These are phyloP conservation scores for Lithobates sylvaticus DNA, from an alignment of 2,797 vertebrate genomes.

Conservation along the genomic window DNA sequence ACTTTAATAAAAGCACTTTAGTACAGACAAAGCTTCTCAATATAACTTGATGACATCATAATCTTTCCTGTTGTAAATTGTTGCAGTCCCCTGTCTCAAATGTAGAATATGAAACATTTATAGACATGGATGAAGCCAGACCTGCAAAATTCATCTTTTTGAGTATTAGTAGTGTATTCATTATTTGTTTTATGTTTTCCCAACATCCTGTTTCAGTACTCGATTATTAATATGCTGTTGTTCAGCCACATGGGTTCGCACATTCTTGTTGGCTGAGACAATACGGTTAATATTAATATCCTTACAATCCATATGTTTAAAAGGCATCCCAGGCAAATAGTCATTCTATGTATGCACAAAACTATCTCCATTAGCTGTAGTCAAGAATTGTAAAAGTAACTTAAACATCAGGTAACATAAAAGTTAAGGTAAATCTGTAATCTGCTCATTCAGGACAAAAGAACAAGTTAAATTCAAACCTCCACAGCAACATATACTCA, in stretches of 20 bases:
- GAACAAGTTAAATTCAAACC: no score
- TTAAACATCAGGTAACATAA: neutral
- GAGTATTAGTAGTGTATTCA: conserved; percentile 59
- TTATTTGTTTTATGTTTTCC: conserved; percentile 62
- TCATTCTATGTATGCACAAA: conserved; percentile 27
- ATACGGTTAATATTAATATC: conserved; percentile 53
- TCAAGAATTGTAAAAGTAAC: neutral
- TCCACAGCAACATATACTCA: no score
- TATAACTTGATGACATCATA: conserved; percentile 60
- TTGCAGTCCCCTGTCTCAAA: conserved; percentile 44
- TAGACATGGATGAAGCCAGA: conserved; percentile 58
- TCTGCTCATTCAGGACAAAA: no score
- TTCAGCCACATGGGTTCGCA: conserved; percentile 56
- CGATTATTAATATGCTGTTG: conserved; percentile 54
- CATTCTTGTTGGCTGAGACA: conserved; percentile 59
- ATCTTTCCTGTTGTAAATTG: conserved; percentile 61
- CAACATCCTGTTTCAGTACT: conserved; percentile 59
- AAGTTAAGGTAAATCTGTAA: conserved; percentile 16
- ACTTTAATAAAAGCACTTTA: conserved; percentile 61
- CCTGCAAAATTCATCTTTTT: conserved; percentile 59
- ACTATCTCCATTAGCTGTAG: conserved; percentile 27
- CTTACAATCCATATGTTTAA: conserved; percentile 59
- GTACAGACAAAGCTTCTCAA: conserved; percentile 49
- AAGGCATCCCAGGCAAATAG: conserved; percentile 30
- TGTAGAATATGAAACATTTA: conserved; percentile 58